Evolutionary conservation across 2,888 invertebrate genomes (phyloP), one percentile per base, ranked within the genome.

Genomic region (Crematogaster levior): DNA sequence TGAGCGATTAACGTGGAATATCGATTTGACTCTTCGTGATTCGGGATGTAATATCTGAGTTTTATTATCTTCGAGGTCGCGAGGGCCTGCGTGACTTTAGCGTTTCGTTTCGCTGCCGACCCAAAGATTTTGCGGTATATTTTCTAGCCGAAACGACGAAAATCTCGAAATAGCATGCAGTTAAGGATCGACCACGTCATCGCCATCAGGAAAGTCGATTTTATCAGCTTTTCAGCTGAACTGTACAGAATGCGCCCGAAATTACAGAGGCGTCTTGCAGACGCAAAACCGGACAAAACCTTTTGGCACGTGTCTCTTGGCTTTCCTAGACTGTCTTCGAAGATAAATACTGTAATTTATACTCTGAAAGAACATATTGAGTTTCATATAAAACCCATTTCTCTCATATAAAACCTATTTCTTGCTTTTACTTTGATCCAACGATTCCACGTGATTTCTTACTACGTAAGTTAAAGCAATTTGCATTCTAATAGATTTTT

Each of bases 61-160:
- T 85, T 85, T 83, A 89, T 89, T 89, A 89, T 84, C 89, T 84
- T 85, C 89, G 86, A 89, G 89, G 90, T 84, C 88, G 84, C 30
- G 77, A 84, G 86, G 74, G 81, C 66, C 90, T 89, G 90, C 90
- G 88, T 89, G 88, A 89, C 88, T 88, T 60, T 18, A 70, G 46
- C 77, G 3, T 77, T 81, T 66, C 79, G 84, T 77, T 82, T 86
- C 81, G 77, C 83, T 75, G 79, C 61, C 82, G 27, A 72, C 60
- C 66, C 74, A 46, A 81, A 82, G 83, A 88, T 83, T 83, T 86
- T 81, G 84, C 79, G 18, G 86, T 82, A 85, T 88, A 89, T 86
- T 86, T 86, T 89, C 88, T 77, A 81, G 77, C 83, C 73, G 75
- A 74, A 81, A 58, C 27, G 48, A 40, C 58, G 81, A 84, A 88